These are phyloP conservation scores for Muscicapa comitata DNA, from an alignment of 2,797 vertebrate genomes.

Conservation along the genomic window DNA sequence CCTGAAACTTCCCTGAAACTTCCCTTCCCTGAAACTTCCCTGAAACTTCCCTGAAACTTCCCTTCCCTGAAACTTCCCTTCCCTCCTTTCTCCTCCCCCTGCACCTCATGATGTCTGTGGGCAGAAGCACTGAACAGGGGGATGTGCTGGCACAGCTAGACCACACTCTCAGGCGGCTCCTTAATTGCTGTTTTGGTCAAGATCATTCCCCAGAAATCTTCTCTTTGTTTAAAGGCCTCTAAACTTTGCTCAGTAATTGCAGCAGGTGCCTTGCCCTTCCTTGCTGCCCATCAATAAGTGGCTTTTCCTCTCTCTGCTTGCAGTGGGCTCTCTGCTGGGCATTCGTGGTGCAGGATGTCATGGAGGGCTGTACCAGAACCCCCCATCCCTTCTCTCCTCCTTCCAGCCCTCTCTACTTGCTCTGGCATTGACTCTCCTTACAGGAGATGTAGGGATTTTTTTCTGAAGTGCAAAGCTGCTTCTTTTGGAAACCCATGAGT, in stretches of 20 bases:
- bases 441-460: not conserved
- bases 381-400: fast-evolving
- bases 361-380: not conserved
- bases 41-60: too few relatives aligned
- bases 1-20: too few relatives aligned
- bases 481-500: not conserved
- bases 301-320: not conserved
- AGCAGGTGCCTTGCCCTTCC: not conserved
- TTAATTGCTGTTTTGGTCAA: not conserved
- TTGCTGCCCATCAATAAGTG: not conserved
- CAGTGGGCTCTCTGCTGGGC: fast-evolving
- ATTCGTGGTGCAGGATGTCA: fast-evolving
- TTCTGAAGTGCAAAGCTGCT: not conserved
- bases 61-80: not conserved
- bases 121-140: not conserved
- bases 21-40: too few relatives aligned
- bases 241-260: not conserved
- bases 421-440: not conserved
- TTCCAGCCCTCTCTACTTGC: not conserved
- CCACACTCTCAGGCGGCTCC: not conserved
- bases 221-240: not conserved
- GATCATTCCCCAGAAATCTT: not conserved
- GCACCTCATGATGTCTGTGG: not conserved
- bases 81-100: not conserved
- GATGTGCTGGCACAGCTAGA: not conserved